phyloP scores from a whole-genome alignment of 2,797 vertebrate genomes.

The Sebastes dallii region DNA sequence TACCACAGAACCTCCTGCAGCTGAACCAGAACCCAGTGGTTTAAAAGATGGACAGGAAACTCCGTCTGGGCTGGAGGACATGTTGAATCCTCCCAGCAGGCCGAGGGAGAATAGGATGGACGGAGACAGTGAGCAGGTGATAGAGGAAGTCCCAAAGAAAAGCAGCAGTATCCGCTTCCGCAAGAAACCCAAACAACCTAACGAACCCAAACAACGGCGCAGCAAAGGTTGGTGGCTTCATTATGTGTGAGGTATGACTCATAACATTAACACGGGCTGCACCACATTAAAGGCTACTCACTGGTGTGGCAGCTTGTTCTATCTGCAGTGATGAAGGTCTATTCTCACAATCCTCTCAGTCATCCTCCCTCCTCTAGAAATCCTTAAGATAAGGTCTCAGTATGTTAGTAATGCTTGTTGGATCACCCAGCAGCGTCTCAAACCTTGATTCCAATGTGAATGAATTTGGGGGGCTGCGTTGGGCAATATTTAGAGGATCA shows the following conservation, averaged over 20 bases:
- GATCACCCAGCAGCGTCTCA: background rate
- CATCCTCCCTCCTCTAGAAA: background rate
- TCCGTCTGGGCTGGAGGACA: background rate
- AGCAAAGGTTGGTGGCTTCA: constrained; percentile 65
- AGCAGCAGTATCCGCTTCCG: constrained; percentile 72
- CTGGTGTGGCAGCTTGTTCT: background rate
- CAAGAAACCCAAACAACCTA: constrained; percentile 58
- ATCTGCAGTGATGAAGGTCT: background rate
- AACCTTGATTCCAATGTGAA: background rate
- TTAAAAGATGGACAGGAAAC: constrained; percentile 4
- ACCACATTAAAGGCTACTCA: background rate
- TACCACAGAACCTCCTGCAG: background rate
- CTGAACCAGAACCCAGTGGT: background rate
- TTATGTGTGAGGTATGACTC: background rate
- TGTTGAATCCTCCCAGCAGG: background rate
- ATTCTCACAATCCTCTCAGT: background rate
- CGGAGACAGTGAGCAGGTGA: background rate
- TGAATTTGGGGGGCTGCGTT: background rate
- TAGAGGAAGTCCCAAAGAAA: constrained; percentile 52
- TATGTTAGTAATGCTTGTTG: background rate
- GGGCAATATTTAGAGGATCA: background rate
- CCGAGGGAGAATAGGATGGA: background rate
- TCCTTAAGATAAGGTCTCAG: background rate
- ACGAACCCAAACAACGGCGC: constrained; percentile 37
- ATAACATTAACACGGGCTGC: background rate